Percentiles rank a stretch among this genome's conserved stretches.
phyloP scores from a whole-genome alignment of 2,113 vertebrate genomes.

The Verasper variegatus region DNA sequence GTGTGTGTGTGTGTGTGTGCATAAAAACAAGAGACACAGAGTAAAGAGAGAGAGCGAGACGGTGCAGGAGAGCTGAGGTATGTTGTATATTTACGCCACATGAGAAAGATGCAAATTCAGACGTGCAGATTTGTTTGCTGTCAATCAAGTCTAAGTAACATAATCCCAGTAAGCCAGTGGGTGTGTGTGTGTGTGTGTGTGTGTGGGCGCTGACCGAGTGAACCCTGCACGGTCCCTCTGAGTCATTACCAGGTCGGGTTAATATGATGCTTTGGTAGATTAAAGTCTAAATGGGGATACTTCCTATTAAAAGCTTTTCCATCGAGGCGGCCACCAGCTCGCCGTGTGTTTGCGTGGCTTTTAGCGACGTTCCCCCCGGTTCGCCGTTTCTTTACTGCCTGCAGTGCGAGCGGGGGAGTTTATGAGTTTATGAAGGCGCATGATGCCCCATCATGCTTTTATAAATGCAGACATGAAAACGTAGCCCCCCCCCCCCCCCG shows the following conservation, averaged over 20 bases:
- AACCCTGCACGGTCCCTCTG: neutral
- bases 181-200: too few species aligned
- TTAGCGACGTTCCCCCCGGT: slow-evolving; percentile 28
- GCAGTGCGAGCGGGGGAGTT: slow-evolving; percentile 52
- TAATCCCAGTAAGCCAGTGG: too few species aligned
- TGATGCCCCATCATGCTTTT: slow-evolving; percentile 69
- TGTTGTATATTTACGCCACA: neutral
- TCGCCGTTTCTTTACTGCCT: slow-evolving; percentile 54
- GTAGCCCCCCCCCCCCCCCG: slow-evolving; percentile 14
- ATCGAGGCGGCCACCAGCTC: slow-evolving; percentile 16
- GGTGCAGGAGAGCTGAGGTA: too few species aligned
- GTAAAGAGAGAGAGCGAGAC: neutral
- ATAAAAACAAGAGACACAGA: neutral
- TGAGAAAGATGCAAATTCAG: neutral
- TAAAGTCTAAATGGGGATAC: slow-evolving; percentile 57
- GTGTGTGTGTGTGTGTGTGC: neutral
- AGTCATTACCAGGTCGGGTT: slow-evolving; percentile 45
- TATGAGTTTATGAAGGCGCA: slow-evolving; percentile 72
- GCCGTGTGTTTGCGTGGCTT: slow-evolving; percentile 45
- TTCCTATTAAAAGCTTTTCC: slow-evolving; percentile 66
- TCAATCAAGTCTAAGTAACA: too few species aligned
- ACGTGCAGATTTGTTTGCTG: too few species aligned
- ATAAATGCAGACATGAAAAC: slow-evolving; percentile 59
- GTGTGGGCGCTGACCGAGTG: neutral
- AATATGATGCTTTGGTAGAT: slow-evolving; percentile 52